Base-by-base conservation (phyloP, 1,140 invertebrate species). In the Ips typographus region DNA sequence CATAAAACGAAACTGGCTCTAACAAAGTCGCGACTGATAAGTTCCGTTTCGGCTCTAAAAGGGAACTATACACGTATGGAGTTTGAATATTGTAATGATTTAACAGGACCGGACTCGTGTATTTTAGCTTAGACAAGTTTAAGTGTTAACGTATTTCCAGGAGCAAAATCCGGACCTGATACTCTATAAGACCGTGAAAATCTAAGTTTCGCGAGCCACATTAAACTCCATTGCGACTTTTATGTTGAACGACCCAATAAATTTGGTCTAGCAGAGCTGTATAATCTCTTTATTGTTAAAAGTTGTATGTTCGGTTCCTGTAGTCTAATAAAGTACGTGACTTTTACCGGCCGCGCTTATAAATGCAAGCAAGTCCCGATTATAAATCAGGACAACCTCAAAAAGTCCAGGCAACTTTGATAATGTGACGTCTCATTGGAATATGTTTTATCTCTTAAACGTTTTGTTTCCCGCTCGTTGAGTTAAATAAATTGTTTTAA, bases 231-330 rank as follows among this genome's bases (percentile, higher is more conserved):
- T 61, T 68, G 43, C 67, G 42, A 56, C 58, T 63, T 62, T 62
- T 62, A 62, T 61, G 59, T 52, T 55, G 63, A 65, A 71, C 57
- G 43, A 40, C 39, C 63, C 56, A 53, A 71, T 71, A 71, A 71
- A 71, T 71, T 65, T 58, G 36, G 43, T 55, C 37, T 65, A 65
- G 47, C 69, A 65, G 51, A 39, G 49, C 65, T 40, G 65, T 43
- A 60, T 71, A 71, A 71, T 65, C 69, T 65, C 57, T 71, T 65
- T 71, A 71, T 71, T 71, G 69, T 71, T 71, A 71, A 71, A 71
- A 71, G 60, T 71, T 71, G 55, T 65, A 65, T 65, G 69, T 71
- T 71, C 69, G 61, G 61, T 65, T 71, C 63, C 55, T 65, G 69
- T 71, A 65, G 60, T 71, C 63, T 71, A 65, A 61, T 71, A 71